These are phyloP conservation scores for Brenthis hecate DNA, from an alignment of 2,888 invertebrate genomes.

Conservation along the genomic window DNA sequence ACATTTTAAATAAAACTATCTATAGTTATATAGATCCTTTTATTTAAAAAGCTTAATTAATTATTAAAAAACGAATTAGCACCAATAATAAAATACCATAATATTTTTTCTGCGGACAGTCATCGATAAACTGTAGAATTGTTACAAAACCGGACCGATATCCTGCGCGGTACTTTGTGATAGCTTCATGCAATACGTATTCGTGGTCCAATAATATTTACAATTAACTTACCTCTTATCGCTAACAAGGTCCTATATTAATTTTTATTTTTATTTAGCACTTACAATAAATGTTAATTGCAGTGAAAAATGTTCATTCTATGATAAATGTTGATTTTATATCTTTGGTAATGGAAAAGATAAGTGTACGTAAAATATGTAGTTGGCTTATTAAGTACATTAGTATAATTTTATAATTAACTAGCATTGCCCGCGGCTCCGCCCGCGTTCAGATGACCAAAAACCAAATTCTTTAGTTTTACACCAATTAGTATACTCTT, in stretches of 20 bases:
- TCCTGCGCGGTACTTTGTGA: constrained; percentile 9
- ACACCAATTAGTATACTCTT: no score
- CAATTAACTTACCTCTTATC: constrained; percentile 16
- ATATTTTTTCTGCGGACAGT: constrained; percentile 22
- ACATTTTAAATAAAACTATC: no score
- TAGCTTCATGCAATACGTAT: constrained; percentile 14
- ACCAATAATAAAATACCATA: not conserved
- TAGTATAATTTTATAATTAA: no score
- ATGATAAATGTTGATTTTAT: constrained; percentile 8
- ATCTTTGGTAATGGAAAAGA: not conserved
- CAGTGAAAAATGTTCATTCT: not conserved
- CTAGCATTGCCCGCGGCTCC: no score
- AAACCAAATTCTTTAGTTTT: no score
- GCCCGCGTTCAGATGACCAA: no score
- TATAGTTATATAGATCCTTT: no score
- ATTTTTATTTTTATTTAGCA: constrained; percentile 11
- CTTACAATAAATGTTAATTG: constrained; percentile 12
- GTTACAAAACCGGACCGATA: constrained; percentile 20
- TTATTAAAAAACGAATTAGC: no score
- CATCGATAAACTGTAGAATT: constrained; percentile 17
- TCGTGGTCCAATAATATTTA: constrained; percentile 5
- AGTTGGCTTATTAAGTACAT: no score
- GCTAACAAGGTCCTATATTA: constrained; percentile 10
- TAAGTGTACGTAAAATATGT: not conserved
- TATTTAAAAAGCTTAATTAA: no score